Conservation (phyloP, 2,113 vertebrate species). For the Pampusana beccarii region DNA sequence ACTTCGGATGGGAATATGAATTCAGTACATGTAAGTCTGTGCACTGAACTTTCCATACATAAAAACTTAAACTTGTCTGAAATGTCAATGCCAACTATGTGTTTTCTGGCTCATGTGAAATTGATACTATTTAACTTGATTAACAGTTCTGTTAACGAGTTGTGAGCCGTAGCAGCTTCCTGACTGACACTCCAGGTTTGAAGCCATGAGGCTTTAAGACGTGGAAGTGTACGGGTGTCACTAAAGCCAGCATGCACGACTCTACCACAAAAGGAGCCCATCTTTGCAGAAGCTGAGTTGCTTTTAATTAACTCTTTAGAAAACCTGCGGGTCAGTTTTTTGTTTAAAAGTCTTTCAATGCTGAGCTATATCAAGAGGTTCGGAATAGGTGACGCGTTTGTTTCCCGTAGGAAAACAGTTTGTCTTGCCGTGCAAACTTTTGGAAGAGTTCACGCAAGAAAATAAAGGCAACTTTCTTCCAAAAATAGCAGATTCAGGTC, state of each 20-base stretch:
- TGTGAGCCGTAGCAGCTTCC: background rate
- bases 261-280: background rate
- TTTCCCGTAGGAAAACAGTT: background rate
- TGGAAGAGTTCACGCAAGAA: background rate
- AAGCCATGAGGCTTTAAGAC: background rate
- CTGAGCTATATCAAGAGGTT: background rate
- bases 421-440: background rate
- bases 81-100: background rate
- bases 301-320: background rate
- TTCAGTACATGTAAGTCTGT: background rate
- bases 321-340: background rate
- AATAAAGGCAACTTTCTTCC: background rate
- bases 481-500: background rate
- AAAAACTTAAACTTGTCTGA: background rate
- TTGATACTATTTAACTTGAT: background rate
- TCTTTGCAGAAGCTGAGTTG: background rate
- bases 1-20: background rate
- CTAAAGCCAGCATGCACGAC: background rate
- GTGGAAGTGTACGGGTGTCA: background rate
- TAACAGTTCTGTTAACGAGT: background rate
- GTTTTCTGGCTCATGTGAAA: background rate
- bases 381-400: accelerated
- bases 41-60: background rate
- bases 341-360: background rate
- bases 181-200: background rate